These are phyloP conservation scores for Chrysoperla carnea DNA, from an alignment of 1,140 invertebrate species.

Conservation along the genomic window DNA sequence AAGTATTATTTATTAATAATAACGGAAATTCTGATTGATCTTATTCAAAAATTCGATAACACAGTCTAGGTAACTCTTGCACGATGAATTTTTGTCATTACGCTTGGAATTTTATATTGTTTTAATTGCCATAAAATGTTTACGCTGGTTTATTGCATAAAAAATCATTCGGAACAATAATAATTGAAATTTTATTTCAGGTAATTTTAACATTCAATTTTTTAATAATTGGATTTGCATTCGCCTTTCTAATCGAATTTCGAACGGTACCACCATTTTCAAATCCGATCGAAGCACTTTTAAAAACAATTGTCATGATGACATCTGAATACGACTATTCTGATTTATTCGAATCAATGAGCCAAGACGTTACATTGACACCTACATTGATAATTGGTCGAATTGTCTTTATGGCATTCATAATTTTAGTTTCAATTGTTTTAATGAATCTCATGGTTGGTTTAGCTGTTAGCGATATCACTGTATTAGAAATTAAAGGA, in stretches of 20 bases:
- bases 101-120: too few relatives aligned
- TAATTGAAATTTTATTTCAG: slow-evolving; percentile 20
- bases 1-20: too few relatives aligned
- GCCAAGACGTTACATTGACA: slow-evolving; percentile 14
- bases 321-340: slow-evolving; percentile 33
- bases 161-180: too few relatives aligned
- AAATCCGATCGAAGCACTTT: slow-evolving; percentile 24
- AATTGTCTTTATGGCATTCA: slow-evolving; percentile 32
- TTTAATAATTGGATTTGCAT: slow-evolving; percentile 30
- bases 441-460: slow-evolving; percentile 38
- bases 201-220: slow-evolving; percentile 27
- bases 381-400: slow-evolving; percentile 22
- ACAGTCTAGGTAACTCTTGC: too few relatives aligned
- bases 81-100: too few relatives aligned
- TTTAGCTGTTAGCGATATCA: slow-evolving; percentile 39
- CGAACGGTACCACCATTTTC: slow-evolving; percentile 23
- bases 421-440: slow-evolving; percentile 34
- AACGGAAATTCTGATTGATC: too few relatives aligned
- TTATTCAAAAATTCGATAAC: too few relatives aligned
- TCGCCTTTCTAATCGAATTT: slow-evolving; percentile 33
- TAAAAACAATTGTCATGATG: slow-evolving; percentile 37
- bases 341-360: slow-evolving; percentile 17
- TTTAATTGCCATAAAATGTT: too few relatives aligned
- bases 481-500: slow-evolving; percentile 31
- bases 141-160: too few relatives aligned